Evolutionary conservation across 2,888 invertebrate genomes (phyloP).

Genomic region (Beris morrisii): DNA sequence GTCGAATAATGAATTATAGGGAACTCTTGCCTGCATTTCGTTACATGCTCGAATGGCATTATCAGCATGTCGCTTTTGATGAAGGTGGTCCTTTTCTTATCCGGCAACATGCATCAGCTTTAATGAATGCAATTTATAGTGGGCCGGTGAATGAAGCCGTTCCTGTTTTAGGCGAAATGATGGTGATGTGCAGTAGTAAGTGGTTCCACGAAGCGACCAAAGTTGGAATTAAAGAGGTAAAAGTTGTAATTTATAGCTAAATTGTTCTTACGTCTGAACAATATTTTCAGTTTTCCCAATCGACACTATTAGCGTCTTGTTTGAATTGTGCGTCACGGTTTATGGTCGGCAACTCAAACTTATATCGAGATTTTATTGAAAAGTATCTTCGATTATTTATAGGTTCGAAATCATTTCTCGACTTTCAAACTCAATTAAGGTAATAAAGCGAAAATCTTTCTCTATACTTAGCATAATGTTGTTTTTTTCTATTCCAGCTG

Average conservation of each 20-base stretch:
- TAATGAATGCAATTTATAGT: constrained; percentile 48
- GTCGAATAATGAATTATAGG: constrained; percentile 42
- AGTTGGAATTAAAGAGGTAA: constrained; percentile 49
- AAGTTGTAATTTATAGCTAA: not conserved
- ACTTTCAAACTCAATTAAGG: constrained; percentile 46
- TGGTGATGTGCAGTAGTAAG: constrained; percentile 52
- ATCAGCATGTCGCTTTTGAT: constrained; percentile 51
- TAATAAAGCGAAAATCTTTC: constrained; percentile 41
- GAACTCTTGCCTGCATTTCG: constrained; percentile 52
- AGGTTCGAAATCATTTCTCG: constrained; percentile 45
- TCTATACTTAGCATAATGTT: not conserved
- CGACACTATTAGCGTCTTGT: constrained; percentile 49
- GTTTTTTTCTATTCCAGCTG: constrained; percentile 41
- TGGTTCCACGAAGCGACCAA: constrained; percentile 52
- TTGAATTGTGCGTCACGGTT: constrained; percentile 49
- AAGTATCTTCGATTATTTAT: constrained; percentile 50
- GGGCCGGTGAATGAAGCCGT: constrained; percentile 38
- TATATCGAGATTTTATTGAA: constrained; percentile 46
- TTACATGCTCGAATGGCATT: constrained; percentile 55
- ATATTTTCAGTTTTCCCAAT: constrained; percentile 50
- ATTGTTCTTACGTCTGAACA: constrained; percentile 9
- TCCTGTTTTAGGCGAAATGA: constrained; percentile 45
- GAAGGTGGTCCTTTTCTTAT: constrained; percentile 51
- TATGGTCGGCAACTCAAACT: constrained; percentile 42
- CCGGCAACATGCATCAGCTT: constrained; percentile 54